Base-by-base conservation (phyloP, 1,140 invertebrate genomes). In the Formica exsecta region DNA sequence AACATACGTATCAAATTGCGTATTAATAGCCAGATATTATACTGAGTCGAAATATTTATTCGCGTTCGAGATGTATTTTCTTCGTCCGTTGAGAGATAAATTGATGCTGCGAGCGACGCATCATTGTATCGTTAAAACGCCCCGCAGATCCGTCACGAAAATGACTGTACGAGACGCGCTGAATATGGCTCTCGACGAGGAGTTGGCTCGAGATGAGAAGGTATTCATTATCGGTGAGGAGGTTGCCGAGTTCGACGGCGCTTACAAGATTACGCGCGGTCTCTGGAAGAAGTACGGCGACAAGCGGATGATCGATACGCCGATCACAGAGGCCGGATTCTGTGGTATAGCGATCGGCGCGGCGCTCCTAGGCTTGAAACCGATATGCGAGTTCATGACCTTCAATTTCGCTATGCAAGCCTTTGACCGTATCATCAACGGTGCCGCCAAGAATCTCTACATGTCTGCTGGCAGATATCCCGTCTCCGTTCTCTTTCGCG, bases 311-410 rank as follows among this genome's bases (percentile, higher is more conserved):
- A 98, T 99, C 64, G 99, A 99, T 93, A 99, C 99, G n/a, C 99
- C 99, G n/a, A 99, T 99, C 92, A 99, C 99, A 64, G 99, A 99
- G 96, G 98, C 98, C 95, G 99, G 99, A 3, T 99, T 99, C 96
- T 97, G 98, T 89, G 99, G 99, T 85, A 97, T 99, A 74, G 98
- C 98, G 61, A 97, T 99, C 44, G 99, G 99, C 80, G 98, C 99
- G 89, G 99, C 99, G 0, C 97, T 99, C 95, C 95, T 95, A 85
- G 97, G 97, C 22, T 91, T 98, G n/a, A 93, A 95, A 86, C 97
- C 97, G 29, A 96, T 98, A 84, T 97, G 97, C 94, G 97, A 98
- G 92, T 97, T 98, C 92, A 98, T 98, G 97, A 98, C 97, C 16
- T 97, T 97, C 90, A 98, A 98, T 93, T 98, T 98, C 92, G 96